Evolutionary conservation across 1,140 invertebrate species (phyloP).

Genomic region (Camponotus vicinus): DNA sequence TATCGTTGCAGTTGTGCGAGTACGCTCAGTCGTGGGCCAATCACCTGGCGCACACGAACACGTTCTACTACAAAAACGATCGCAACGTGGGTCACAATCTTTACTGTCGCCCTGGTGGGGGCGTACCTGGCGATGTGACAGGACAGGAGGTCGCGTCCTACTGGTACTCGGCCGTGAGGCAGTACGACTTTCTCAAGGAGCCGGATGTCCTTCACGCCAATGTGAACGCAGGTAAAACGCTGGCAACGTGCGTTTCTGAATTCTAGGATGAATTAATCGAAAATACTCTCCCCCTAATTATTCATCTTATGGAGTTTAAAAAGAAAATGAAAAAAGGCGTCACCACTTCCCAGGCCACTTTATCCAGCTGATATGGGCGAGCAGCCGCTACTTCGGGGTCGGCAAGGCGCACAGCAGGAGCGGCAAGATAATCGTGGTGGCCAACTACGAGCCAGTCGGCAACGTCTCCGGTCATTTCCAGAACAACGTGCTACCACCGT

Average conservation of each 20-base stretch:
- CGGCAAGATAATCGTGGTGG: constrained; percentile 93
- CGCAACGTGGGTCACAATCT: constrained; percentile 92
- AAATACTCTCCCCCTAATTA: neutral
- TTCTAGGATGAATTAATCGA: neutral
- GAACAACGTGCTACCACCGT: constrained; percentile 91
- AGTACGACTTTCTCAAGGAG: constrained; percentile 92
- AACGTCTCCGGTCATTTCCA: constrained; percentile 92
- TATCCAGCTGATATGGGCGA: constrained; percentile 96
- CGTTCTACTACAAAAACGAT: constrained; percentile 92
- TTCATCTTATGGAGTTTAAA: neutral
- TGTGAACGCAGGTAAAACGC: constrained; percentile 90
- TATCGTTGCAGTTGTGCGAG: constrained; percentile 90
- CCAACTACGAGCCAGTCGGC: constrained; percentile 93
- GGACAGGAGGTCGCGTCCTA: constrained; percentile 94
- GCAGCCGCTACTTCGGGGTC: constrained; percentile 92
- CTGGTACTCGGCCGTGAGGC: constrained; percentile 93
- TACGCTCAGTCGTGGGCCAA: constrained; percentile 95
- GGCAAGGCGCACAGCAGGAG: constrained; percentile 92
- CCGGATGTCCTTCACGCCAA: constrained; percentile 91
- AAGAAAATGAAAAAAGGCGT: neutral
- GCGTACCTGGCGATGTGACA: constrained; percentile 89
- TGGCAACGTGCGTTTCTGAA: neutral
- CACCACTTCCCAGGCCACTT: constrained; percentile 91
- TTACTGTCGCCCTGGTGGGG: constrained; percentile 90
- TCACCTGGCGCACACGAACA: constrained; percentile 92